Evolutionary conservation across 2,888 invertebrate genomes (phyloP), one percentile per base, ranked within the genome.

Genomic region (Apamea crenata): DNA sequence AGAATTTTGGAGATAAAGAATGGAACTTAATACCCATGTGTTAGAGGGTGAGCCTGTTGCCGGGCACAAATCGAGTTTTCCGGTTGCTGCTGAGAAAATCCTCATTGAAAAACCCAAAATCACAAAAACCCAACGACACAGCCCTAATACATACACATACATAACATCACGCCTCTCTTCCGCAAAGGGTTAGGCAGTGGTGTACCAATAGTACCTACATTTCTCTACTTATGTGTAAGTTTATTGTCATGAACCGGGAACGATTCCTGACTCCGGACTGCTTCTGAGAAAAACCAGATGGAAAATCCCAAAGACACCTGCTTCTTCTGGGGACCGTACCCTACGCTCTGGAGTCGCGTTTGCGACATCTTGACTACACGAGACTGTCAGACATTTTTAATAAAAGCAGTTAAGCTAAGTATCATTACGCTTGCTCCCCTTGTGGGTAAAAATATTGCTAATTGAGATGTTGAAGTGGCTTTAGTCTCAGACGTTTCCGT

Each of bases 401-500:
- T 81, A 18, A 50, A 68, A 77, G 10, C 68, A 65, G 63, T 77
- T 69, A 32, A 16, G 21, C 8, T 67, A 69, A 53, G 78, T 74
- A 74, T 71, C 29, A 79, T 74, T 56, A 70, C 65, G 50, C 12
- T 65, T 25, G 36, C 21, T 50, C 50, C 82, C 73, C 73, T 74
- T 12, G 53, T 67, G 44, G 65, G 36, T 47, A 36, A 68, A 21
- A 8, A 56, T 2, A 56, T 63, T 68, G 47, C 25, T 84, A 63
- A 74, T 80, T 79, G 65, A 25, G 66, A 78, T 8, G 56, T 36
- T 82, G 56, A 59, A 84, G 61, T 79, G 63, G 32, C 4, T 78
- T 32, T 6, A 73, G 47, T 36, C 84, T 50, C 72, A 69, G 79
- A 61, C 84, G 74, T 79, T 84, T 82, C 79, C 79, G 65, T 65